Evolutionary conservation across 1,140 invertebrate species (phyloP).

Genomic region (Telenomus remus): DNA sequence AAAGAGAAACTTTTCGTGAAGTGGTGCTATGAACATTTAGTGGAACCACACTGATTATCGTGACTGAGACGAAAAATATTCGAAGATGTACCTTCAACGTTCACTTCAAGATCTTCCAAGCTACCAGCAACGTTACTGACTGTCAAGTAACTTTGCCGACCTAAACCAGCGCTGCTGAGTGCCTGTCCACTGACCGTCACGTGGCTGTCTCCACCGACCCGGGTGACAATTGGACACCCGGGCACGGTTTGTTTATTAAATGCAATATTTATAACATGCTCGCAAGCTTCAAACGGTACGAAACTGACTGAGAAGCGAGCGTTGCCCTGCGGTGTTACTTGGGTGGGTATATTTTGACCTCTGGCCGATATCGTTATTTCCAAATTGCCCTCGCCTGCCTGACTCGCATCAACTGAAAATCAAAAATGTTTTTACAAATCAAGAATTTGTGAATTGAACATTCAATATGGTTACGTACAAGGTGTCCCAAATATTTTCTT

Average conservation of each 20-base stretch:
- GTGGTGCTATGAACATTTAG: slow-evolving; percentile 49
- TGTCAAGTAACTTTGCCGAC: slow-evolving; percentile 79
- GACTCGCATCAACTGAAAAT: slow-evolving; percentile 90
- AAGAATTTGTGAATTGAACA: not conserved
- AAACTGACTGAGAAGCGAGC: slow-evolving; percentile 96
- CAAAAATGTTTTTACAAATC: slow-evolving; percentile 14
- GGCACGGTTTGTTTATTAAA: slow-evolving; percentile 94
- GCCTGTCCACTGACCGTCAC: slow-evolving; percentile 83
- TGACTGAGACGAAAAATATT: not conserved
- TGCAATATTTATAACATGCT: slow-evolving; percentile 96
- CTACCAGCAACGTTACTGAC: slow-evolving; percentile 85
- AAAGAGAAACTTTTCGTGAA: slow-evolving; percentile 22
- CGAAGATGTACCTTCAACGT: slow-evolving; percentile 92
- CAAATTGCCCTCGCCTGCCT: slow-evolving; percentile 97
- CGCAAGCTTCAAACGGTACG: slow-evolving; percentile 92
- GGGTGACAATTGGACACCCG: slow-evolving; percentile 87
- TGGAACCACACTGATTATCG: slow-evolving; percentile 18
- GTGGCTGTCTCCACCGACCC: slow-evolving; percentile 83
- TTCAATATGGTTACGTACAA: too few species aligned
- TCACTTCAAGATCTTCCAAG: slow-evolving; percentile 93
- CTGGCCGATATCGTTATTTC: slow-evolving; percentile 97
- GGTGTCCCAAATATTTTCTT: not conserved
- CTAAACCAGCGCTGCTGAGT: slow-evolving; percentile 79
- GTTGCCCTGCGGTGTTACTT: slow-evolving; percentile 95
- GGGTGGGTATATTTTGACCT: slow-evolving; percentile 95